Conservation (phyloP, 2,888 invertebrate genomes). For the Pinctada fucata region DNA sequence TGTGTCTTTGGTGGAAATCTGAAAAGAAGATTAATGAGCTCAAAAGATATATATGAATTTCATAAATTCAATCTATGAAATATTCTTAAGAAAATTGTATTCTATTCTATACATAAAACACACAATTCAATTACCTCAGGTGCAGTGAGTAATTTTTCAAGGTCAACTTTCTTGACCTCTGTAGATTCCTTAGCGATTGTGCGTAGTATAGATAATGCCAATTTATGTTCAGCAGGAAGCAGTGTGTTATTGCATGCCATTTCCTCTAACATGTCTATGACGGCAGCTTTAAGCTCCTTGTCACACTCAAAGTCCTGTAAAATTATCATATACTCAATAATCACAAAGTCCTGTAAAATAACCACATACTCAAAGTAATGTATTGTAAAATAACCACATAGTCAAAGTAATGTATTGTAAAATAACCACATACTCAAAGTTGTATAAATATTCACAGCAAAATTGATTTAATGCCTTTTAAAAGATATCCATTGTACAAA, state of each 20-base stretch:
- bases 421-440: background rate
- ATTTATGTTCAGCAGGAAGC: slow-evolving; percentile 91
- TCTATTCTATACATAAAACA: slow-evolving; percentile 1
- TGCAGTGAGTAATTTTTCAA: slow-evolving; percentile 83
- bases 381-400: background rate
- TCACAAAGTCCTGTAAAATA: background rate
- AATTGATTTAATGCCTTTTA: no score
- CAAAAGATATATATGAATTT: background rate
- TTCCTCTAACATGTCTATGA: slow-evolving; percentile 92
- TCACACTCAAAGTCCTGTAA: slow-evolving; percentile 86
- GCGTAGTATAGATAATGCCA: slow-evolving; percentile 88
- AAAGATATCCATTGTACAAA: no score
- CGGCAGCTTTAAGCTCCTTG: slow-evolving; percentile 84
- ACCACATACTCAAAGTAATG: background rate
- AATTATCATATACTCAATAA: background rate
- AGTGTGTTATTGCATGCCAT: slow-evolving; percentile 88
- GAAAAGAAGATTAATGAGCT: slow-evolving; percentile 63
- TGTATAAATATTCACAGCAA: no score
- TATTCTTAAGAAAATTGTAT: background rate
- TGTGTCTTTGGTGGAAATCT: slow-evolving; percentile 88
- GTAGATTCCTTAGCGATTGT: slow-evolving; percentile 86
- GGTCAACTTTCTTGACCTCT: slow-evolving; percentile 81
- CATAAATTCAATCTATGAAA: background rate
- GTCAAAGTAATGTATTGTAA: background rate
- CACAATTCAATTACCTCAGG: slow-evolving; percentile 79